A percentile compares a stretch with the other conserved stretches of the same genome.
Evolutionary conservation across 2,797 vertebrate genomes (phyloP).

Genomic region (Catharus ustulatus): DNA sequence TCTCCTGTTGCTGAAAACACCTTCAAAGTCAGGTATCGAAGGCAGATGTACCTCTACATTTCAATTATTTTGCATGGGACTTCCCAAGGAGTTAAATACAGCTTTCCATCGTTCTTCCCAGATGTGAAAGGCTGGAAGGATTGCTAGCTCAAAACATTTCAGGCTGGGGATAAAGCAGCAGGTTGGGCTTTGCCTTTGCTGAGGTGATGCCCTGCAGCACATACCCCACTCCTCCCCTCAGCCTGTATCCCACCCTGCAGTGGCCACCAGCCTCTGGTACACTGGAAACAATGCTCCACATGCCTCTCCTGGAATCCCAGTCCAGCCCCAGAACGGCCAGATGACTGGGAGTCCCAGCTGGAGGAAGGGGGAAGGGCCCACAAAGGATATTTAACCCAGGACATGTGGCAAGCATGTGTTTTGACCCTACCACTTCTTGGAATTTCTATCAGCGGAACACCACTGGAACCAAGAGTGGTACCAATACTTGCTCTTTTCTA

Average conservation of each 20-base stretch:
- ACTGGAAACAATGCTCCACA: background rate
- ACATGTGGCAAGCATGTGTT: background rate
- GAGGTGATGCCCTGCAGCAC: background rate
- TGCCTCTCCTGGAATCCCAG: background rate
- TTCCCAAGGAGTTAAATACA: background rate
- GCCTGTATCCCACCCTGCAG: rapidly evolving
- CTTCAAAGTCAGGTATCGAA: background rate
- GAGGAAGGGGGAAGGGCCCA: background rate
- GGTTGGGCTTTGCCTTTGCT: background rate
- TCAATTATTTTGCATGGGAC: background rate
- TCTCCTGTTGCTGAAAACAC: background rate
- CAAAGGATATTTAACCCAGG: background rate
- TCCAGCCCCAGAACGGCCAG: background rate
- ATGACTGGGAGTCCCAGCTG: background rate
- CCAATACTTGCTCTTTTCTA: rapidly evolving
- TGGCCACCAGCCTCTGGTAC: background rate
- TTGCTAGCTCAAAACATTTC: background rate
- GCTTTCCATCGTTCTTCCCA: background rate
- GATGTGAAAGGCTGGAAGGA: background rate
- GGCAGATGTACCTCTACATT: background rate
- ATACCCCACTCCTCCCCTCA: rapidly evolving
- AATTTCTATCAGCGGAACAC: background rate
- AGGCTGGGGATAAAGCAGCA: background rate
- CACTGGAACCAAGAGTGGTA: background rate
- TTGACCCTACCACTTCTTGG: background rate